These are phyloP conservation scores for Holacanthella duospinosa DNA, from an alignment of 2,888 invertebrate species.

Conservation along the genomic window DNA sequence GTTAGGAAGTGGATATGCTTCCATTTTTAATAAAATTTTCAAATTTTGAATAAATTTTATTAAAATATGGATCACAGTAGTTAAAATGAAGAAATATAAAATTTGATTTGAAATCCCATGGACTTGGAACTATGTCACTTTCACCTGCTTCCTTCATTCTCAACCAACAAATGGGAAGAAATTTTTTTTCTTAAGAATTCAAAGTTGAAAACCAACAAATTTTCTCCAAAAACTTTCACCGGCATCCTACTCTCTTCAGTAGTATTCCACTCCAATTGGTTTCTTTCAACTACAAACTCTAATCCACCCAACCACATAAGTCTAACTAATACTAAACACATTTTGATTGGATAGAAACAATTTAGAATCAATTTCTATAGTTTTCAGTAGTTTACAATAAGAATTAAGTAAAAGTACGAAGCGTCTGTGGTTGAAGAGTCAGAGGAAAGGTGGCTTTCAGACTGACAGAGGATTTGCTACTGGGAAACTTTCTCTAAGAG, in stretches of 20 bases:
- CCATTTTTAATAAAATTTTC: neutral
- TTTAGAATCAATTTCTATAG: too few species aligned
- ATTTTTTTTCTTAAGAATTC: neutral
- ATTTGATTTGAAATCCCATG: too few species aligned
- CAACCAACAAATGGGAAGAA: neutral
- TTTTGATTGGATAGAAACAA: too few species aligned
- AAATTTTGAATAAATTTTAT: neutral
- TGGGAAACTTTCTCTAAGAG: neutral
- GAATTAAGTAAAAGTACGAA: too few species aligned
- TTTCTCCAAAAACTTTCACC: neutral
- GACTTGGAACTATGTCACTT: neutral
- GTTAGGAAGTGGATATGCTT: neutral
- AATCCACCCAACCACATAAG: too few species aligned
- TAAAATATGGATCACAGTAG: neutral
- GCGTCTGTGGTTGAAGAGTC: neutral
- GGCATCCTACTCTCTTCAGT: too few species aligned
- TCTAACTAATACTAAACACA: too few species aligned
- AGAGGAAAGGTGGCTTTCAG: neutral
- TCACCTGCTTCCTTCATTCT: conserved; percentile 2
- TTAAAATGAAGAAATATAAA: neutral
- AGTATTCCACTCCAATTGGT: too few species aligned
- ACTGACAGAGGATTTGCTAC: neutral
- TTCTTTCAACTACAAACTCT: neutral
- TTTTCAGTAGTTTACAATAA: too few species aligned
- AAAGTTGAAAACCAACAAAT: neutral